Base-by-base conservation (phyloP, 2,888 invertebrate genomes). In the Spicauda simplicius region DNA sequence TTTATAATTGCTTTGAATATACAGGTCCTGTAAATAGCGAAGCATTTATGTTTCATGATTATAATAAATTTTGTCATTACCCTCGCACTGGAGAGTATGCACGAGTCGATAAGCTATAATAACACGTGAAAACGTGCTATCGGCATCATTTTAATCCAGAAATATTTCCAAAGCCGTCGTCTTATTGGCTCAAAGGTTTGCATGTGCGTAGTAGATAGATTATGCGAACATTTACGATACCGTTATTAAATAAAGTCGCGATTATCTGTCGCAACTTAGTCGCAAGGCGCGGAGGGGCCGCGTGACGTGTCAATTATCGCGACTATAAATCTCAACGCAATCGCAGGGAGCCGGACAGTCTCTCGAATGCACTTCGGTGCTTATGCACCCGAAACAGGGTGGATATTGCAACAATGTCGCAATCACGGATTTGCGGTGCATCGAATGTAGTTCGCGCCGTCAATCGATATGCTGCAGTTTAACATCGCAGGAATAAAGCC, bases 401-500 rank as follows among this genome's bases (percentile, higher is more conserved):
- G 50, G 25, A 55, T 16, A 33, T 52, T 33, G 37, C 61, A 53
- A 60, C 33, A 52, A 52, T 52, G 52, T 18, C 37, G 53, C 37
- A 61, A 61, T 53, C 37, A 53, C 10, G 37, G 18, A 19, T 19
- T 52, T 53, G 37, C 53, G 60, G 52, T 61, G 60, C 50, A 60
- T n/a, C 16, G 48, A 52, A 18, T 18, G 33, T 33, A 20, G 52
- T 61, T 45, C 45, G 45, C 58, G 45, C 20, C 20, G n/a, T 48
- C 20, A 58, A 58, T 58, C 45, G 58, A 58, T 48, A 58, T 20
- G n/a, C 58, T 45, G 58, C 58, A 58, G 58, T 48, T 58, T 58
- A 48, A 48, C 45, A 48, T 58, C 58, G 12, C 20, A 12, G 61
- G 19, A 61, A 61, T 61, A 61, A 61, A 61, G 61, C 37, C 61